These are phyloP conservation scores for Drosophila ercepeae DNA, from an alignment of 1,140 invertebrate species.

Conservation along the genomic window DNA sequence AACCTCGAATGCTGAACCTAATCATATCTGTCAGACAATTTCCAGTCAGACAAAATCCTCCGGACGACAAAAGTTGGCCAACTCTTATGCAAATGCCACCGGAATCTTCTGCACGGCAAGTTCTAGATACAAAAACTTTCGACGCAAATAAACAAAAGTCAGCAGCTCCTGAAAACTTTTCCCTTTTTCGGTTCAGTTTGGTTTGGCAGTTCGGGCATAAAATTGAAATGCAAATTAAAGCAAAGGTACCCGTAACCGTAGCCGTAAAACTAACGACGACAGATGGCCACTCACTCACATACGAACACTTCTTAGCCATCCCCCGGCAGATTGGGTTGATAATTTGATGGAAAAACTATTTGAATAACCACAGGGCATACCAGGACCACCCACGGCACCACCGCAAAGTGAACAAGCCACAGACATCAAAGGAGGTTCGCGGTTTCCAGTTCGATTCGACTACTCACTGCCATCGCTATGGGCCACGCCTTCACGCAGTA, in stretches of 20 bases:
- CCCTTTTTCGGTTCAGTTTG: conserved; percentile 19
- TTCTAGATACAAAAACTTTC: conserved; percentile 59
- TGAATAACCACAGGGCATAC: conserved; percentile 42
- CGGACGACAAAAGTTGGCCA: conserved; percentile 2
- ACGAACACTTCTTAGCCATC: conserved; percentile 8
- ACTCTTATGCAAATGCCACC: conserved; percentile 57
- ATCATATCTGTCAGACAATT: conserved; percentile 41
- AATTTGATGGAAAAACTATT: conserved; percentile 63
- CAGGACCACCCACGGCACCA: conserved; percentile 3
- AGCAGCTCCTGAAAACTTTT: conserved; percentile 25
- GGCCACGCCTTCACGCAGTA: conserved; percentile 94
- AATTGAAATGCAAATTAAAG: conserved; percentile 79
- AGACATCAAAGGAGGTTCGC: conserved; percentile 44
- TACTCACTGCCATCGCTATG: conserved; percentile 95
- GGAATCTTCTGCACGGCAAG: conserved; percentile 1
- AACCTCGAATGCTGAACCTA: conserved; percentile 7
- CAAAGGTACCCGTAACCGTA: conserved; percentile 50
- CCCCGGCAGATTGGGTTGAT: conserved; percentile 34
- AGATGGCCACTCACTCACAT: conserved; percentile 38
- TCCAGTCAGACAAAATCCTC: conserved; percentile 15
- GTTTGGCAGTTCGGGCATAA: conserved; percentile 51
- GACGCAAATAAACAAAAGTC: conserved; percentile 69
- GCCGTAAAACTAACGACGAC: conserved; percentile 60
- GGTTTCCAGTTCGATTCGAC: conserved; percentile 15
- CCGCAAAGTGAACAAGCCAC: conserved; percentile 48